A percentile compares a stretch with the other conserved stretches of the same genome.
Conservation (phyloP, 2,888 invertebrate species). For the Pharmacophagus antenor region DNA sequence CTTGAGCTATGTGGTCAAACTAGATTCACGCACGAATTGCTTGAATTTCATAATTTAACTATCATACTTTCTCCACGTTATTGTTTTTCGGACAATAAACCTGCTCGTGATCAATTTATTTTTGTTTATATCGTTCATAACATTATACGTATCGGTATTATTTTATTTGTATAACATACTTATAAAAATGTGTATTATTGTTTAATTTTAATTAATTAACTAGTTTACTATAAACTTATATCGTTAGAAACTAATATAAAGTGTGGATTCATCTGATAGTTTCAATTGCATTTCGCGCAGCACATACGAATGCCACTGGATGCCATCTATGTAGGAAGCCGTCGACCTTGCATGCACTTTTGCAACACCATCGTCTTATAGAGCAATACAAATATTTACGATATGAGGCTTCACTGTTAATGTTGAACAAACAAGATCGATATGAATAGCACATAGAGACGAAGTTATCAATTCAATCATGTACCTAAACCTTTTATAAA, state of each 20-base stretch:
- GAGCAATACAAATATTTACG: conserved; percentile 20
- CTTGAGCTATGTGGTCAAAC: conserved; percentile 52
- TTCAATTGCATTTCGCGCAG: conserved; percentile 3
- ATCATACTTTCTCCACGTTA: not conserved
- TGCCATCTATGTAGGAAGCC: conserved; percentile 64
- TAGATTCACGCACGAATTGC: conserved; percentile 48
- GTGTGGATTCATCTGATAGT: not conserved
- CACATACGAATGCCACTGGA: conserved; percentile 30
- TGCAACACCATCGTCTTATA: conserved; percentile 34
- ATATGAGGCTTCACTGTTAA: conserved; percentile 20
- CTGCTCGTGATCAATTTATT: not conserved
- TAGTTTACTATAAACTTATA: no score
- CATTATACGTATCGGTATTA: no score
- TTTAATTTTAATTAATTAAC: no score
- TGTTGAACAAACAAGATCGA: conserved; percentile 1
- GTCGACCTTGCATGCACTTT: conserved; percentile 56
- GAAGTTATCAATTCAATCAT: conserved; percentile 1
- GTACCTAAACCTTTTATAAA: no score
- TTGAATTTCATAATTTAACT: conserved; percentile 42
- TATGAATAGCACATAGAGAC: not conserved
- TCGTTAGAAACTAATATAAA: not conserved
- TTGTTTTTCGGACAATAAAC: not conserved
- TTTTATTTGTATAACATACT: no score
- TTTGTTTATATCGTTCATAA: no score
- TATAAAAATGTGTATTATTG: no score